Conservation (phyloP, 2,888 invertebrate species). For the Caenorhabditis sp. region DNA sequence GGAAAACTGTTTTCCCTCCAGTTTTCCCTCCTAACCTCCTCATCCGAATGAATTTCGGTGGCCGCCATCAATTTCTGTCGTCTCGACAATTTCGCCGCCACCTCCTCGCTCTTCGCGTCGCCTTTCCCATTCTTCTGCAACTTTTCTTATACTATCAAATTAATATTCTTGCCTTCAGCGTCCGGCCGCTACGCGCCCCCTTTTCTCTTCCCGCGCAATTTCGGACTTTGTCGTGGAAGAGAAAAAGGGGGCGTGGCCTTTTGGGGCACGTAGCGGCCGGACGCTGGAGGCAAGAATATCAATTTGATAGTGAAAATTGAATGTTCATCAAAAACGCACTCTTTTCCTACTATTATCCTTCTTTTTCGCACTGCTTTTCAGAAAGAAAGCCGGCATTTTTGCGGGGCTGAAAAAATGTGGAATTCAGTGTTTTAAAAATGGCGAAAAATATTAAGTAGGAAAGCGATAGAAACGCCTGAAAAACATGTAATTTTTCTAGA, state of each 20-base stretch:
- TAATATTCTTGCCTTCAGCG: no score
- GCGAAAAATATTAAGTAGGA: not conserved
- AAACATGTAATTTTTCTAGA: not conserved
- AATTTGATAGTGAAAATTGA: no score
- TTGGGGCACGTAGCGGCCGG: no score
- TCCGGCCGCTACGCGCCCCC: no score
- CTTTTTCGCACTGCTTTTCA: slow-evolving; percentile 40
- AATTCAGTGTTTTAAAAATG: not conserved
- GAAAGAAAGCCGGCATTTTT: slow-evolving; percentile 63
- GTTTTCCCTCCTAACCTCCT: slow-evolving; percentile 45
- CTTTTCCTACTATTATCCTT: slow-evolving; percentile 24
- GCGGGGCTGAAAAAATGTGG: slow-evolving; percentile 10
- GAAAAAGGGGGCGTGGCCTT: no score
- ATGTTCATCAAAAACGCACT: slow-evolving; percentile 10
- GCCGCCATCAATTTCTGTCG: slow-evolving; percentile 58
- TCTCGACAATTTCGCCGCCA: slow-evolving; percentile 57
- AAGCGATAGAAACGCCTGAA: not conserved
- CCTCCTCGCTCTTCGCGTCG: slow-evolving; percentile 46
- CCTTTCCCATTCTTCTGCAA: slow-evolving; percentile 46
- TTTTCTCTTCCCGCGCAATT: no score
- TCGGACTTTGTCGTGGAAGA: no score
- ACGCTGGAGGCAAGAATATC: no score
- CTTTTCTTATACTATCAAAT: not conserved
- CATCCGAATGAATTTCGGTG: slow-evolving; percentile 63
- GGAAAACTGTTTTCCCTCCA: not conserved